Base-by-base conservation (phyloP, 2,888 invertebrate genomes). In the Amorpha juglandis region DNA sequence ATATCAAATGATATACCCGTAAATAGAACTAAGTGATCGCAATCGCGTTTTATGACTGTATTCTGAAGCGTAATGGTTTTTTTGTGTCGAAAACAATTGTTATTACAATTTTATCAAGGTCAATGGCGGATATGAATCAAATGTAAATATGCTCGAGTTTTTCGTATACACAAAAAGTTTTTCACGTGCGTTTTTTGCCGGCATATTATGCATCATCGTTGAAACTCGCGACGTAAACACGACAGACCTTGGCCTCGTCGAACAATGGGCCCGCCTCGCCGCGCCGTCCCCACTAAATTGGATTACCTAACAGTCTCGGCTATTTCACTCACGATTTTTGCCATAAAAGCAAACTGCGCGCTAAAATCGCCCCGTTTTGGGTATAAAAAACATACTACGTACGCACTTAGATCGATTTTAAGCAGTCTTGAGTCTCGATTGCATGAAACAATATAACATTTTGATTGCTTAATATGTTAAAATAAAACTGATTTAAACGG, bases 261-360 rank as follows among this genome's bases (percentile, higher is more conserved):
- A 83, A 92, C 90, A 92, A 91, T 91, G 83, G 89, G 82, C 81
- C 86, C 85, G 87, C 27, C 27, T 4, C 27, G 27, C 27, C 27
- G 27, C 27, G 27, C 83, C 79, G 88, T 86, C 86, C 86, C 82
- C 88, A 85, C 88, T 81, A 87, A 90, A 92, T 90, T 90, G 86
- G 88, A 89, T 91, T 89, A 90, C 83, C 80, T 87, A 90, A 90
- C 83, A 80, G 78, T 75, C 78, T 80, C 81, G 81, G 83, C 83
- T 88, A 86, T 85, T 86, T 87, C 79, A 86, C 83, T 88, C 87
- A 90, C 88, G 89, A 88, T 88, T 89, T 89, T 87, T 82, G 80
- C 74, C 69, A 71, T 78, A 76, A 71, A 75, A 63, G 73, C 71
- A 68, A 71, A 74, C 72, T 70, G 52, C 73, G 68, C 65, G 12